A percentile compares a stretch with the other conserved stretches of the same genome.
phyloP scores from a whole-genome alignment of 2,797 vertebrate species.

The Sitta carolinensis region DNA sequence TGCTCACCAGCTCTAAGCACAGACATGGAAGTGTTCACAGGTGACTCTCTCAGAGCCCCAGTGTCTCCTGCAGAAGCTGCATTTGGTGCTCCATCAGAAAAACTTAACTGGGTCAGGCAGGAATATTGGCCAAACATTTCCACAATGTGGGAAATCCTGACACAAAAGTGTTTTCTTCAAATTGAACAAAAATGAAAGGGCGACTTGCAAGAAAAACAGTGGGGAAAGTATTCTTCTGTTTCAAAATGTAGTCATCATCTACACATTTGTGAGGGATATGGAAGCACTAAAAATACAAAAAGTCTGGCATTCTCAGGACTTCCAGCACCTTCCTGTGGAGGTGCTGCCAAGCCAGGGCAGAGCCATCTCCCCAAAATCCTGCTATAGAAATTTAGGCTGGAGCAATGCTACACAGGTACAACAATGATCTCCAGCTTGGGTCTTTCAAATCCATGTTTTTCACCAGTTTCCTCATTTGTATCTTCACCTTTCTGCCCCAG shows the following conservation, averaged over 20 bases:
- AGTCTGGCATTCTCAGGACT: background rate
- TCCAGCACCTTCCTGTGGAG: background rate
- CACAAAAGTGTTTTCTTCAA: background rate
- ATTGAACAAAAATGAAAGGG: accelerated
- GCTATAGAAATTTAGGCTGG: background rate
- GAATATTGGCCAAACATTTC: background rate
- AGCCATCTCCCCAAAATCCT: background rate
- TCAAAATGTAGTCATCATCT: background rate
- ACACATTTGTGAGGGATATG: background rate
- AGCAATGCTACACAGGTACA: background rate
- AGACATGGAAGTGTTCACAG: background rate
- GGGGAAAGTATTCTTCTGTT: background rate
- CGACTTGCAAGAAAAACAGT: background rate
- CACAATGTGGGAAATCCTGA: background rate
- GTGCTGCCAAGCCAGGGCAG: background rate
- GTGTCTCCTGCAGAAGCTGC: background rate
- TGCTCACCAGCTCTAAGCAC: background rate
- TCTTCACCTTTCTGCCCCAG: background rate
- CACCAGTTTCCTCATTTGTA: background rate
- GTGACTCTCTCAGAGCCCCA: background rate
- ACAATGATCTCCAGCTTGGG: background rate
- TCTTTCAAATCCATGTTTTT: background rate
- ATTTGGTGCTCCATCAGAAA: background rate
- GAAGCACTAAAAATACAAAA: background rate
- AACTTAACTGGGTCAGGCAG: background rate